Evolutionary conservation across 2,797 vertebrate species (phyloP).

Genomic region (Periophthalmus magnuspinnatus): DNA sequence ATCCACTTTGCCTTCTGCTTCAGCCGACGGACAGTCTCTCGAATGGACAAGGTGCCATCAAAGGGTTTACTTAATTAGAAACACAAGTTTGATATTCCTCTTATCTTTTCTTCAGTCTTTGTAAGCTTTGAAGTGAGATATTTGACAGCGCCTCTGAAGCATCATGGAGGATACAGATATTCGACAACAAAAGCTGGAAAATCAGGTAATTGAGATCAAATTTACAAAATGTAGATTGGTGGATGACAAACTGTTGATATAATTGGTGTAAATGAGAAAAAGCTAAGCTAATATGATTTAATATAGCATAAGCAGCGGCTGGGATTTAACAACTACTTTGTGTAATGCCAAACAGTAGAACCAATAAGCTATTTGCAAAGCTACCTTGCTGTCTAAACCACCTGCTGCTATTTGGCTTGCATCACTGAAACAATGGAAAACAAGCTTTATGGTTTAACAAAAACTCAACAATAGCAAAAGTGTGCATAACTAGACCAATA

Average conservation of each 20-base stretch:
- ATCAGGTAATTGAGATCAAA: constrained; percentile 68
- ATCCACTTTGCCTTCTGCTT: constrained; percentile 83
- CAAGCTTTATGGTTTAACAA: not conserved
- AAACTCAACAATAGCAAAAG: not conserved
- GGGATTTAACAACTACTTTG: not conserved
- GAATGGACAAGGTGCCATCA: constrained; percentile 29
- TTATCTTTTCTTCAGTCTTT: not conserved
- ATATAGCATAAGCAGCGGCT: not conserved
- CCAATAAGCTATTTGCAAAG: not conserved
- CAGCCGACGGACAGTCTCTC: constrained; percentile 68
- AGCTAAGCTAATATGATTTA: not conserved
- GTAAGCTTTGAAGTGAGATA: not conserved
- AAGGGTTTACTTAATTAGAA: not conserved
- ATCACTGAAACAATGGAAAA: not conserved
- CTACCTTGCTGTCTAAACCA: constrained; percentile 37
- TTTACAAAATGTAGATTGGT: not conserved
- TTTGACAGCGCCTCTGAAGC: constrained; percentile 10
- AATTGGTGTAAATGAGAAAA: not conserved
- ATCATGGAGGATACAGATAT: constrained; percentile 76
- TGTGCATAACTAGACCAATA: not conserved
- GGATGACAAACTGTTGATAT: not conserved
- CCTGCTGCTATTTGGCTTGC: constrained; percentile 30
- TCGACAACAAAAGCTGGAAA: constrained; percentile 80
- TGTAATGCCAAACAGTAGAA: not conserved
- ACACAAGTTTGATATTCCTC: not conserved